A percentile compares a stretch with the other conserved stretches of the same genome.
Evolutionary conservation across 2,888 invertebrate genomes (phyloP).

Genomic region (Aleiodes alternator): DNA sequence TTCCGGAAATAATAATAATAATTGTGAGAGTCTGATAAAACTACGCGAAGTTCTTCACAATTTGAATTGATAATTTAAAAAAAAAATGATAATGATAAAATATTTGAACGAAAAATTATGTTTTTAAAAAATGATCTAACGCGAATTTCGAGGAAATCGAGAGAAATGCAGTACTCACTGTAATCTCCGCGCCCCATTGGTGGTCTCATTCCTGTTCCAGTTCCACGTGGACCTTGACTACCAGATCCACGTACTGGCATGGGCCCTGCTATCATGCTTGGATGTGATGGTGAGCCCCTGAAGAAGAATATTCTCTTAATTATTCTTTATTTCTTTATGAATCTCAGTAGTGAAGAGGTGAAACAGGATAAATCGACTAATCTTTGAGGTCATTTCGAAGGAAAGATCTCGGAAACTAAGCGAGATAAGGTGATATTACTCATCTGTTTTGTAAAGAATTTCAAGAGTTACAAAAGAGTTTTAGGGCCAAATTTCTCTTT

Average conservation of each 20-base stretch:
- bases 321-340: no score
- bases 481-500: no score
- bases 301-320: conserved; percentile 17
- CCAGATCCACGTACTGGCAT: conserved; percentile 81
- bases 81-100: conserved; percentile 6
- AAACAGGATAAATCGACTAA: no score
- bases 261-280: conserved; percentile 83
- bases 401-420: no score
- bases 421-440: no score
- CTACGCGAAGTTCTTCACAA: background rate
- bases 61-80: background rate
- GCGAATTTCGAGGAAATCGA: conserved; percentile 7
- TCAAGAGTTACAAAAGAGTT: no score
- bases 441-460: no score
- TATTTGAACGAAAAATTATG: conserved; percentile 18
- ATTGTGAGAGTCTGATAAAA: background rate
- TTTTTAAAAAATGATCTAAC: conserved; percentile 8
- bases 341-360: no score
- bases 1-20: background rate
- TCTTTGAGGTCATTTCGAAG: no score
- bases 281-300: conserved; percentile 85
- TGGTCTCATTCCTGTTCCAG: conserved; percentile 80
- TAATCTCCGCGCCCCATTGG: conserved; percentile 91
- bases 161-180: conserved; percentile 82
- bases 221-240: conserved; percentile 75